phyloP scores from a whole-genome alignment of 2,113 vertebrate species.

The Eptatretus burgeri region DNA sequence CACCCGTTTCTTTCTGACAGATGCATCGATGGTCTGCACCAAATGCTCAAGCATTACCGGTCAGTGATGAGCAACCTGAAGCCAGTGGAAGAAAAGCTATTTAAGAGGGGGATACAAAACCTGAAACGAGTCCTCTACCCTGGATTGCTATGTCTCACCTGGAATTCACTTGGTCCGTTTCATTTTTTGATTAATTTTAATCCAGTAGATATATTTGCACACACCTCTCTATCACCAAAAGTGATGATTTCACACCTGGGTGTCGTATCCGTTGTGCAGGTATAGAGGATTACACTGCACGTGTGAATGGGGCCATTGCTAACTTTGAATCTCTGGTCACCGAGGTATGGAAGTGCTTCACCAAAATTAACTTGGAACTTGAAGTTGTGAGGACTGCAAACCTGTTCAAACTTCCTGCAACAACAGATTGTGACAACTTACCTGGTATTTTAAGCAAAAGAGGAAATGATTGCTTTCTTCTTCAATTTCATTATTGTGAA shows the following conservation, averaged over 20 bases:
- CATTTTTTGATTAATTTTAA: no score
- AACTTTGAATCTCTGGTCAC: conserved; percentile 44
- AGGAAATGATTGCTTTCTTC: no score
- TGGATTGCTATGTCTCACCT: conserved; percentile 38
- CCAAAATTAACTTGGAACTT: conserved; percentile 29
- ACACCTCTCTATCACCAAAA: no score
- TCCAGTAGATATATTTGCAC: no score
- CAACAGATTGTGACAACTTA: no score
- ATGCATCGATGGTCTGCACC: no score
- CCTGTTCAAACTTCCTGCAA: conserved; percentile 32
- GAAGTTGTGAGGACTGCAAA: conserved; percentile 27
- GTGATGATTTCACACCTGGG: no score
- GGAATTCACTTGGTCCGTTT: conserved; percentile 48
- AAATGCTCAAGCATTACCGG: no score
- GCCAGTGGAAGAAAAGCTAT: conserved; percentile 25
- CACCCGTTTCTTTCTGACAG: no score
- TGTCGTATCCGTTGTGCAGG: no score
- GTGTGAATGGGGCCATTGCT: conserved; percentile 21
- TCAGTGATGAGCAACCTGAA: conserved; percentile 24
- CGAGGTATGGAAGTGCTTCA: conserved; percentile 36
- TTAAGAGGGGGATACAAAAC: conserved; percentile 23
- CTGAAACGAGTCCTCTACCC: conserved; percentile 20
- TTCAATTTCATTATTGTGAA: no score
- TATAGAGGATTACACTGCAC: conserved; percentile 32
- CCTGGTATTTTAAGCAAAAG: no score